Evolutionary conservation across 1,140 invertebrate genomes (phyloP).

Genomic region (Zaprionus kolodkinae): DNA sequence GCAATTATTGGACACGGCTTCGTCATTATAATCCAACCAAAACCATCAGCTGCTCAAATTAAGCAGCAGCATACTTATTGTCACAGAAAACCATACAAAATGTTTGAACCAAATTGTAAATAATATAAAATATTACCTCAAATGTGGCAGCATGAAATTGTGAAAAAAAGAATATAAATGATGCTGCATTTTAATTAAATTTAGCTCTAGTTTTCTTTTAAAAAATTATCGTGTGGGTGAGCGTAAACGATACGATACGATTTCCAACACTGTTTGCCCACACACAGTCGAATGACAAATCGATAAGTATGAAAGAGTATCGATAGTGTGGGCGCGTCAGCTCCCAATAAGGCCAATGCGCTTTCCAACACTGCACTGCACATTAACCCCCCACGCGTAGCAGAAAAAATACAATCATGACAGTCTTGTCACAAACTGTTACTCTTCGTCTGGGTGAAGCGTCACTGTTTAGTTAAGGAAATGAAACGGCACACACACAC

Average conservation of each 20-base stretch:
- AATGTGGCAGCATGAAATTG: neutral
- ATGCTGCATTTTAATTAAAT: neutral
- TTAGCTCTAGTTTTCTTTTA: neutral
- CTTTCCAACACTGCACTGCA: neutral
- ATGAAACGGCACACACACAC: constrained; percentile 55
- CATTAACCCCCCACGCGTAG: neutral
- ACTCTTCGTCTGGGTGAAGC: constrained; percentile 12
- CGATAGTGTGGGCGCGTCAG: neutral
- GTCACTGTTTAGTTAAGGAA: constrained; percentile 51
- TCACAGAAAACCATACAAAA: neutral
- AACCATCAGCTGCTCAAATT: constrained; percentile 5
- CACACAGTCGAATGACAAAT: neutral
- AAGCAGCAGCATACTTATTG: neutral
- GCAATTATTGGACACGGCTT: constrained; percentile 22
- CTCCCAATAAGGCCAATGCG: neutral
- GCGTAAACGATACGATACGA: neutral
- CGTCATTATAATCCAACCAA: neutral
- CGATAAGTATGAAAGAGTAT: neutral
- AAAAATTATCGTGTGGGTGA: neutral
- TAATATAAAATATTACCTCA: neutral
- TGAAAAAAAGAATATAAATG: neutral
- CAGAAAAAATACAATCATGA: constrained; percentile 53
- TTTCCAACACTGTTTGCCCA: neutral
- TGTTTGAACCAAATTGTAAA: neutral
- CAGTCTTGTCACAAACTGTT: constrained; percentile 47